These are phyloP conservation scores for Pseudomyrmex pallidus DNA, from an alignment of 1,140 invertebrate species.

Conservation along the genomic window DNA sequence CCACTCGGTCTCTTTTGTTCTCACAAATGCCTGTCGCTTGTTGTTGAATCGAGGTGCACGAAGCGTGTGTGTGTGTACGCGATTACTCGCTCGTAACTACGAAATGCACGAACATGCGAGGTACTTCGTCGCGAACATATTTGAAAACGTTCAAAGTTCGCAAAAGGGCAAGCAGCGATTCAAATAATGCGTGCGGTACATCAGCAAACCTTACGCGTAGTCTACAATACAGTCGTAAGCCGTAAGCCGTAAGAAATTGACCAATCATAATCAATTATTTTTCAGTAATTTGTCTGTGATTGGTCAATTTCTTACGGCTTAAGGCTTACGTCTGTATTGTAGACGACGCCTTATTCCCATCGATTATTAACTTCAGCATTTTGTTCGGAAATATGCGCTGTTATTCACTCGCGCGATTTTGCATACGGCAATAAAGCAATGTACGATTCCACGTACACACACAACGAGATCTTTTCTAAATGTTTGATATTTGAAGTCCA, in stretches of 20 bases:
- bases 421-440: constrained; percentile 19
- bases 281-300: no score
- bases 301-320: no score
- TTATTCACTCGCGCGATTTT: background rate
- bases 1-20: constrained; percentile 38
- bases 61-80: background rate
- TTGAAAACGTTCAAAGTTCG: constrained; percentile 35
- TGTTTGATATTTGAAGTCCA: background rate
- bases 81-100: background rate
- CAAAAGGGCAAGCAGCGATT: constrained; percentile 54
- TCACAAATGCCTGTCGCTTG: constrained; percentile 9
- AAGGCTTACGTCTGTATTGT: no score
- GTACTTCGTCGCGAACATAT: background rate
- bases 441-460: constrained; percentile 1
- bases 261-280: no score
- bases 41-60: background rate
- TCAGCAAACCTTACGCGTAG: constrained; percentile 37
- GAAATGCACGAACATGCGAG: background rate
- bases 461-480: constrained; percentile 12
- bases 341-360: no score
- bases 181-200: constrained; percentile 45
- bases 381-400: constrained; percentile 39
- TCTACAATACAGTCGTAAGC: no score
- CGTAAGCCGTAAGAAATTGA: no score
- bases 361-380: constrained; percentile 61